Base-by-base conservation (phyloP, 1,140 invertebrate genomes). In the Drosophila fuyamai region DNA sequence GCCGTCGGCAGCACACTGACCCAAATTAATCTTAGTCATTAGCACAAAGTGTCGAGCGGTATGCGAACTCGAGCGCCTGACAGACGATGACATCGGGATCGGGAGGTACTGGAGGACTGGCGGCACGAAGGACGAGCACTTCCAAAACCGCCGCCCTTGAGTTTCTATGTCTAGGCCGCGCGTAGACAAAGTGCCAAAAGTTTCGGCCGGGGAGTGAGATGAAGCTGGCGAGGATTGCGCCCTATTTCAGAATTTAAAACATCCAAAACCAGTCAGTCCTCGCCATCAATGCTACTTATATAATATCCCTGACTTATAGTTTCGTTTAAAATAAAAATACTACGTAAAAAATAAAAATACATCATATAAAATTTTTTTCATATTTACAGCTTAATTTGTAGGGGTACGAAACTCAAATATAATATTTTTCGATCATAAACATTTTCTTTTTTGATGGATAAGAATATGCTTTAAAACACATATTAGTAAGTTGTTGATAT, bases 11-110 rank as follows among this genome's bases (percentile, higher is more conserved):
- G 50, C 84, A 88, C 74, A 89, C 68, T 89, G 84, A 90, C 85
- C 84, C 84, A 89, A 89, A 89, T 89, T 89, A 89, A 89, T 89
- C 85, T 89, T 84, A 65, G 77, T 89, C 85, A 81, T 90, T 89
- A 72, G 85, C 84, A 72, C 65, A 16, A 82, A 82, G 83, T 88
- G 79, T 81, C 48, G 53, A 60, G 50, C 61, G 77, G 72, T 62
- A 65, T 56, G 46, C 59, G 79, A 75, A 63, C 74, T 71, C 48
- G 46, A 53, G 40, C 40, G 60, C 59, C 72, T 67, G 67, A 78
- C 74, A 81, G 79, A 58, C 63, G 61, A 76, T 63, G 72, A 82
- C 66, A 76, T 40, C 61, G 58, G 16, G 41, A 44, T n/a, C 8
- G 14, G 14, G 36, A 43, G 5, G 14, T 8, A 12, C 9, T 29